Percentiles rank a stretch among this genome's conserved stretches.
These are phyloP conservation scores for Oedothorax gibbosus DNA, from an alignment of 1,140 invertebrate species.

Conservation along the genomic window DNA sequence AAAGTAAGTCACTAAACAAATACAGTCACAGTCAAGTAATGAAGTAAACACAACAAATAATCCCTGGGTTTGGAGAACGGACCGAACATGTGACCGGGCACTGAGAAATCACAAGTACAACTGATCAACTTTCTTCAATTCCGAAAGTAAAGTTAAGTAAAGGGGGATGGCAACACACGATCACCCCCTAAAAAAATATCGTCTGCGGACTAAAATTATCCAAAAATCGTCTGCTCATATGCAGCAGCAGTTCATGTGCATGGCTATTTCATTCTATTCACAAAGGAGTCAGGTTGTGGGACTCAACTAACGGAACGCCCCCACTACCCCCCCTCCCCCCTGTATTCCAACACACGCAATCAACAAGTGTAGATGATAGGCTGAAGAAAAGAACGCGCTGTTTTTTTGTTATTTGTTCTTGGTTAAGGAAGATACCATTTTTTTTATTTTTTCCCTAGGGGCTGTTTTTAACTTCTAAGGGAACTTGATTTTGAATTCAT, in stretches of 20 bases:
- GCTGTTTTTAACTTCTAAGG: too few relatives aligned
- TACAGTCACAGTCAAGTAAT: neutral
- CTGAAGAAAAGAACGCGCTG: neutral
- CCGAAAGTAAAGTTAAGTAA: slow-evolving; percentile 15
- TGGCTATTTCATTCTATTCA: too few relatives aligned
- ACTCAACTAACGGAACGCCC: slow-evolving; percentile 57
- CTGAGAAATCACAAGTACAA: slow-evolving; percentile 5
- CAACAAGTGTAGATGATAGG: slow-evolving; percentile 35
- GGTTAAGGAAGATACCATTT: too few relatives aligned
- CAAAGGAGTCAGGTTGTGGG: slow-evolving; percentile 11
- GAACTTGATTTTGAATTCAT: too few relatives aligned
- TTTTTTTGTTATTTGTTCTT: too few relatives aligned
- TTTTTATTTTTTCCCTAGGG: too few relatives aligned
- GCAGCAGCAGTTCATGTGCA: too few relatives aligned
- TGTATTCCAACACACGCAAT: slow-evolving; percentile 13
- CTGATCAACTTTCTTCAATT: neutral
- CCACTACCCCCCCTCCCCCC: slow-evolving; percentile 3
- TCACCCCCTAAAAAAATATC: too few relatives aligned
- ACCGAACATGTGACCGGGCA: neutral
- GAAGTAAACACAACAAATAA: slow-evolving; percentile 5
- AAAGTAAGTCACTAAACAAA: neutral
- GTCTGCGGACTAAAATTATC: too few relatives aligned
- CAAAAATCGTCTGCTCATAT: too few relatives aligned
- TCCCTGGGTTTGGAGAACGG: slow-evolving; percentile 1
- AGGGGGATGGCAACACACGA: slow-evolving; percentile 3